phyloP scores from a whole-genome alignment of 2,888 invertebrate species.

The Argynnis bischoffii region DNA sequence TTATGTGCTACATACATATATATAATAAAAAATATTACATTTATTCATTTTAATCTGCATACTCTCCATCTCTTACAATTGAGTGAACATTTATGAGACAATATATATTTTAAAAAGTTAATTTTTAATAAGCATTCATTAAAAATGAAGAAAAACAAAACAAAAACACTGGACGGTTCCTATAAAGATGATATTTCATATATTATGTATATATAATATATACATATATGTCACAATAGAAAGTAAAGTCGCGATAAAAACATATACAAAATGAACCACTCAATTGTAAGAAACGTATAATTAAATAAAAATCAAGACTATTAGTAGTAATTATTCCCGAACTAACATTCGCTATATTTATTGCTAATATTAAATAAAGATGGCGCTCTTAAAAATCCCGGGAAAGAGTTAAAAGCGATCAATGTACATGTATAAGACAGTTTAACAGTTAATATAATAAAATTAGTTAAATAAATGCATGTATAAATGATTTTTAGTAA shows the following conservation, averaged over 20 bases:
- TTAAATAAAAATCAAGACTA: constrained; percentile 3
- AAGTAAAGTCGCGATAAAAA: not conserved
- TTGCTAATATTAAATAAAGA: constrained; percentile 22
- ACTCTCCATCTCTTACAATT: constrained; percentile 2
- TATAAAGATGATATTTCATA: too few species aligned
- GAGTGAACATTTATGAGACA: not conserved
- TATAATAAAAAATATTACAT: constrained; percentile 5
- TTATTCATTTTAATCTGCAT: constrained; percentile 17
- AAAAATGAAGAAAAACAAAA: too few species aligned
- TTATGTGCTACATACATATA: not conserved
- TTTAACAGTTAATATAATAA: not conserved
- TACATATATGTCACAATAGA: too few species aligned
- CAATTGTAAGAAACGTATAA: constrained; percentile 1
- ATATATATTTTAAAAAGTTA: too few species aligned
- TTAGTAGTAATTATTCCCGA: constrained; percentile 17
- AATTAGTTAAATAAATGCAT: too few species aligned
- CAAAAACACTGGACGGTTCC: too few species aligned
- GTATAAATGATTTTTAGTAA: too few species aligned
- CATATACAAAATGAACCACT: not conserved
- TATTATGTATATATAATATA: too few species aligned
- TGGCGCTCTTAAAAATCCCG: constrained; percentile 23
- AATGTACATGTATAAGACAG: not conserved
- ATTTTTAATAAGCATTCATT: too few species aligned
- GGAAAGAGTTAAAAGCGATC: not conserved
- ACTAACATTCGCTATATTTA: constrained; percentile 22